Evolutionary conservation across 2,113 vertebrate species (phyloP).

Genomic region (Gallinago undulata): DNA sequence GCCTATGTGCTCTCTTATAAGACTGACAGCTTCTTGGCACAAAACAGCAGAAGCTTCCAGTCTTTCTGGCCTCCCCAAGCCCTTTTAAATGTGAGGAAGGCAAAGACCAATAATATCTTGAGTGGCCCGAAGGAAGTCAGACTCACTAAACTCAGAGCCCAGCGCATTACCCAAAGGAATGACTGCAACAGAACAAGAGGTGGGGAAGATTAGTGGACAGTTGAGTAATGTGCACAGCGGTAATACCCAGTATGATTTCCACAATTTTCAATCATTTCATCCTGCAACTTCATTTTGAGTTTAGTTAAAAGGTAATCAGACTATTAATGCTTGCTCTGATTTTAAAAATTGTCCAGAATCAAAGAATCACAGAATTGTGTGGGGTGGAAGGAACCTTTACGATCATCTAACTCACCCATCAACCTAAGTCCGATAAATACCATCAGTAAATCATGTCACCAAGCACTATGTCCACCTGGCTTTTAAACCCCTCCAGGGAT

Average conservation of each 20-base stretch:
- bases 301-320: not conserved
- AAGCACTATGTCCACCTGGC: too few species aligned
- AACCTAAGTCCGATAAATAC: too few species aligned
- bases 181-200: not conserved
- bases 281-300: not conserved
- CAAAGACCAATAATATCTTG: not conserved
- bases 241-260: not conserved
- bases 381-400: too few species aligned
- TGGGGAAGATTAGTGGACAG: not conserved
- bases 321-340: not conserved
- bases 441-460: too few species aligned
- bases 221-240: not conserved
- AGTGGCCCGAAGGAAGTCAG: not conserved
- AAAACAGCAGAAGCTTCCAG: not conserved
- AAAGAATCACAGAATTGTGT: too few species aligned
- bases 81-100: not conserved
- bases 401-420: too few species aligned
- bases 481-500: too few species aligned
- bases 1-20: not conserved
- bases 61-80: not conserved
- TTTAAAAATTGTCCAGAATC: not conserved
- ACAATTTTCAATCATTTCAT: not conserved
- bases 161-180: not conserved
- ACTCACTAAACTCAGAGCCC: not conserved
- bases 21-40: not conserved